Percentiles rank a stretch among this genome's conserved stretches.
Evolutionary conservation across 1,140 invertebrate genomes (phyloP).

Genomic region (Ceratoteleas bidentatus): DNA sequence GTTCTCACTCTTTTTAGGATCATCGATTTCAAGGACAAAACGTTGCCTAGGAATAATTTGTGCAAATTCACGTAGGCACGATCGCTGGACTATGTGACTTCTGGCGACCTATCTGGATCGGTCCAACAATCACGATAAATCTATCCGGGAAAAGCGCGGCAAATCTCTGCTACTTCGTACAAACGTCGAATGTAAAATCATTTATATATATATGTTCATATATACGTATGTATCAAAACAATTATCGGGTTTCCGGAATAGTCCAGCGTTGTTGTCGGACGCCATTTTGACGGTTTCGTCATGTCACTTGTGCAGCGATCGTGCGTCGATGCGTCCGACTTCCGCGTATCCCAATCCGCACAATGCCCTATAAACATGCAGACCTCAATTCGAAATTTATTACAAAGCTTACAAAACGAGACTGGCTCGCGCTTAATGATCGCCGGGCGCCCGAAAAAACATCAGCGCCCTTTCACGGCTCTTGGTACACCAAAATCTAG

Average conservation of each 20-base stretch:
- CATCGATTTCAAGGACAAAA: slow-evolving; percentile 30
- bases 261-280: background rate
- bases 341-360: slow-evolving; percentile 14
- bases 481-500: slow-evolving; percentile 53
- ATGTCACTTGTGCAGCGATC: background rate
- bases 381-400: slow-evolving; percentile 45
- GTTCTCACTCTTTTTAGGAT: slow-evolving; percentile 35
- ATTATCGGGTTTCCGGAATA: slow-evolving; percentile 11
- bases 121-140: background rate
- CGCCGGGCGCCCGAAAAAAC: slow-evolving; percentile 27
- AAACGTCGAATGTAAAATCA: slow-evolving; percentile 24
- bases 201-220: no score
- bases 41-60: slow-evolving; percentile 46
- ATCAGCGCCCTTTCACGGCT: slow-evolving; percentile 19
- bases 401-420: slow-evolving; percentile 66
- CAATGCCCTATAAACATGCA: slow-evolving; percentile 46
- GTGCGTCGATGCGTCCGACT: slow-evolving; percentile 13
- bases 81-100: background rate
- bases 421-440: slow-evolving; percentile 48
- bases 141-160: background rate
- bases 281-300: no score
- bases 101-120: background rate
- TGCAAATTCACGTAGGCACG: slow-evolving; percentile 35
- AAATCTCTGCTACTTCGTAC: background rate
- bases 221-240: slow-evolving; percentile 2